Evolutionary conservation across 2,888 invertebrate species (phyloP).

Genomic region (Thereva nobilitata): DNA sequence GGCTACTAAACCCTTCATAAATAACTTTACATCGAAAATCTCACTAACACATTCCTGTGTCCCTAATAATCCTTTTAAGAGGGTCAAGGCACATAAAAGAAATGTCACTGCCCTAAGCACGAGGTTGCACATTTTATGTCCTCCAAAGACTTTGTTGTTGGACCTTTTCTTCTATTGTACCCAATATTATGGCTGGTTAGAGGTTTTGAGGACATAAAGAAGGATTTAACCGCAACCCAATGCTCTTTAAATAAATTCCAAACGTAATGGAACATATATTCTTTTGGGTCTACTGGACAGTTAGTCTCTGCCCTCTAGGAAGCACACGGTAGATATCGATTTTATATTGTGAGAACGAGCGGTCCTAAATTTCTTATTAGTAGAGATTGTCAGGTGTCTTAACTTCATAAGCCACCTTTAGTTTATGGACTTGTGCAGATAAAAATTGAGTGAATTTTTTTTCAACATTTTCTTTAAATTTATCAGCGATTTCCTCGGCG

Average conservation of each 20-base stretch:
- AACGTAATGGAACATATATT: slow-evolving; percentile 25
- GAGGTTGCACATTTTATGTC: slow-evolving; percentile 28
- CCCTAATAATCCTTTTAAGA: slow-evolving; percentile 32
- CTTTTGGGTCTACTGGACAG: slow-evolving; percentile 13
- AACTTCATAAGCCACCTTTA: no score
- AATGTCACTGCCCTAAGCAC: slow-evolving; percentile 28
- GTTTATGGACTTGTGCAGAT: no score
- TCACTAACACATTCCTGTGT: slow-evolving; percentile 4
- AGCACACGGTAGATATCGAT: slow-evolving; percentile 18
- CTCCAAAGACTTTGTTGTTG: slow-evolving; percentile 16
- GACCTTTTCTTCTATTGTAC: slow-evolving; percentile 22
- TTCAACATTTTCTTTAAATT: no score
- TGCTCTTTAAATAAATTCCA: slow-evolving; percentile 28
- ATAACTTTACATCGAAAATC: slow-evolving; percentile 30
- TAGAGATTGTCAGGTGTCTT: no score
- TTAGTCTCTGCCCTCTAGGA: neutral
- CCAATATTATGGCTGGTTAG: slow-evolving; percentile 27
- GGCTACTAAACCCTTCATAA: slow-evolving; percentile 20
- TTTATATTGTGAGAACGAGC: slow-evolving; percentile 20
- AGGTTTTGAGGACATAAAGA: slow-evolving; percentile 30
- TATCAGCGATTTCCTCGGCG: no score
- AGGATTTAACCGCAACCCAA: slow-evolving; percentile 31
- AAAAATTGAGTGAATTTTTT: no score
- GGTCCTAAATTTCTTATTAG: no score
- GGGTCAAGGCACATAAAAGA: slow-evolving; percentile 29